A percentile compares a stretch with the other conserved stretches of the same genome.
Evolutionary conservation across 1,140 invertebrate genomes (phyloP).

Genomic region (Orius insidiosus): DNA sequence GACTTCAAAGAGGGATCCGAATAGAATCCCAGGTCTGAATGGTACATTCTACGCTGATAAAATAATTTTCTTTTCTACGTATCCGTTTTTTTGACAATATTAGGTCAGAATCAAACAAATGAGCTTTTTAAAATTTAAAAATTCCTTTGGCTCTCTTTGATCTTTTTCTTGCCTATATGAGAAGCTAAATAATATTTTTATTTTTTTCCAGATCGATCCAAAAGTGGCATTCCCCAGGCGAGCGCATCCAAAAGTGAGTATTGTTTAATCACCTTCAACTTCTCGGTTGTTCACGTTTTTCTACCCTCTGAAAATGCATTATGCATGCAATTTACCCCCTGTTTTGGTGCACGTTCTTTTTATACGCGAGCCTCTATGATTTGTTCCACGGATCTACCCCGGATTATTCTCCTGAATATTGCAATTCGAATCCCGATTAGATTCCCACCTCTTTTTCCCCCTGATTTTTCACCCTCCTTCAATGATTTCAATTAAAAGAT

Average conservation of each 20-base stretch:
- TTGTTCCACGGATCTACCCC: neutral
- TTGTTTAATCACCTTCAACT: neutral
- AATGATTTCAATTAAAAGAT: too few relatives aligned
- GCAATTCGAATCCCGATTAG: conserved; percentile 1
- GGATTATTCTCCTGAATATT: neutral
- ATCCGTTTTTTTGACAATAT: too few relatives aligned
- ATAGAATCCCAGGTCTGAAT: too few relatives aligned
- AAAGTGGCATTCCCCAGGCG: conserved; percentile 98
- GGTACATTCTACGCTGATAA: too few relatives aligned
- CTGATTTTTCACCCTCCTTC: too few relatives aligned
- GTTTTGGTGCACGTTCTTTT: neutral
- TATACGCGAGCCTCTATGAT: conserved; percentile 3
- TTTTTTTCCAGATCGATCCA: conserved; percentile 86
- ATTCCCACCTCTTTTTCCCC: neutral
- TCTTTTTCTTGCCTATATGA: too few relatives aligned
- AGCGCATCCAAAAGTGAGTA: conserved; percentile 93
- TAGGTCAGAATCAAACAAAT: too few relatives aligned
- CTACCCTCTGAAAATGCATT: conserved; percentile 4
- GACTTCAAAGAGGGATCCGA: too few relatives aligned
- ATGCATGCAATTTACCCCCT: conserved; percentile 12
- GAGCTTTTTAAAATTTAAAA: too few relatives aligned
- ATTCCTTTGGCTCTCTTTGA: too few relatives aligned
- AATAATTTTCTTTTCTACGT: too few relatives aligned
- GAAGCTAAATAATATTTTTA: conserved; percentile 11
- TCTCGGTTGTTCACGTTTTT: too few relatives aligned